A percentile compares a stretch with the other conserved stretches of the same genome.
Evolutionary conservation across 2,797 vertebrate species (phyloP).

Genomic region (Enteromius mattozi): DNA sequence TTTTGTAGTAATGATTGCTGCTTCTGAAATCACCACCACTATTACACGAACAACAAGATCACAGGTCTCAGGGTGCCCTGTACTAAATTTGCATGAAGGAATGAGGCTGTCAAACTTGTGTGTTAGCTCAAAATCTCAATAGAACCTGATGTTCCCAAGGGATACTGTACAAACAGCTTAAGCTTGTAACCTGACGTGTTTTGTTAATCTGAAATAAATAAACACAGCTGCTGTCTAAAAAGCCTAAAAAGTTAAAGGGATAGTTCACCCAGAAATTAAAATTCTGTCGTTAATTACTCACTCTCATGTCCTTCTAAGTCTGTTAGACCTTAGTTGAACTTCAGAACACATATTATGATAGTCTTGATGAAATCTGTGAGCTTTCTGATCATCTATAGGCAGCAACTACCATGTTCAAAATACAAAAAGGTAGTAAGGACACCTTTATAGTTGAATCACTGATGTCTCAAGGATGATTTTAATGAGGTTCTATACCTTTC

Average conservation of each 20-base stretch:
- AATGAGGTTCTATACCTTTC: not conserved
- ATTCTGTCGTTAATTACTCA: not conserved
- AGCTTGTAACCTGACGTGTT: conserved; percentile 22
- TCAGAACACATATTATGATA: not conserved
- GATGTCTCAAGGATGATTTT: too few species aligned
- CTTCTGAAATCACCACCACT: conserved; percentile 39
- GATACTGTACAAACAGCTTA: conserved; percentile 40
- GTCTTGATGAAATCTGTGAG: not conserved
- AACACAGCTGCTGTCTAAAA: not conserved
- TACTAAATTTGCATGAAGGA: conserved; percentile 37
- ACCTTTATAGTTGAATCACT: too few species aligned
- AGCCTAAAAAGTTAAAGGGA: conserved; percentile 21
- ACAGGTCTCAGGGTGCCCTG: conserved; percentile 32
- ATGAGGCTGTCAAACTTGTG: conserved; percentile 25
- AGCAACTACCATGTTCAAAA: not conserved
- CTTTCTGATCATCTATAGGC: not conserved
- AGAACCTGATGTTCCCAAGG: conserved; percentile 19
- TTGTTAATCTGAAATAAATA: conserved; percentile 21
- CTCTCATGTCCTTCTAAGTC: not conserved
- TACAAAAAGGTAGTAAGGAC: too few species aligned
- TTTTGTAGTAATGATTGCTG: conserved; percentile 47
- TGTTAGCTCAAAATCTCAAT: conserved; percentile 11
- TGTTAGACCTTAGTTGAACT: not conserved
- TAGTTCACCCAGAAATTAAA: not conserved
- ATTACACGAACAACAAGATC: conserved; percentile 45